These are phyloP conservation scores for Torymus aiolomorphi DNA, from an alignment of 2,888 invertebrate species.

Conservation along the genomic window DNA sequence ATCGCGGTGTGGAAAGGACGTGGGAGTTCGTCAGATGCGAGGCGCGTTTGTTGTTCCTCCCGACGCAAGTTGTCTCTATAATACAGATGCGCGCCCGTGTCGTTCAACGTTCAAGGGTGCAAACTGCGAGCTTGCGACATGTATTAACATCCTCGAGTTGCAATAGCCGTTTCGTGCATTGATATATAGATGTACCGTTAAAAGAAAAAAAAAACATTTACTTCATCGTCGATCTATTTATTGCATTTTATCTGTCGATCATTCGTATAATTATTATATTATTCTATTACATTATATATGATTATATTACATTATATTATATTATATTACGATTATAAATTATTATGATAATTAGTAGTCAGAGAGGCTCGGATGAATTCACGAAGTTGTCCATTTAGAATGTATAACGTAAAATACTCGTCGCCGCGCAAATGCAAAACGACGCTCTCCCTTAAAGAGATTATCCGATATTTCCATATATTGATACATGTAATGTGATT, in stretches of 20 bases:
- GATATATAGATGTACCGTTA: constrained; percentile 38
- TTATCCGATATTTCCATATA: constrained; percentile 41
- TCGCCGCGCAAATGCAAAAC: constrained; percentile 22
- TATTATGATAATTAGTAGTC: constrained; percentile 55
- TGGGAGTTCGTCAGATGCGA: too few relatives aligned
- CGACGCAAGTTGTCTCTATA: too few relatives aligned
- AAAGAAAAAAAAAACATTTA: constrained; percentile 30
- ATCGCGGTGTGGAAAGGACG: too few relatives aligned
- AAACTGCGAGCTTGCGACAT: not conserved
- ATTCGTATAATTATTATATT: constrained; percentile 45
- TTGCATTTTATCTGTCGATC: constrained; percentile 52
- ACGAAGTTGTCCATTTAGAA: constrained; percentile 42
- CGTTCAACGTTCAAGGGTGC: not conserved
- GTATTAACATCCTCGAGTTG: not conserved
- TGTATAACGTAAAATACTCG: constrained; percentile 26
- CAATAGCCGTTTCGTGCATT: too few relatives aligned
- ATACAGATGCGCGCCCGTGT: not conserved
- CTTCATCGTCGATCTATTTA: constrained; percentile 52
- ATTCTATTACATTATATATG: constrained; percentile 40
- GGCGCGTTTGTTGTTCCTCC: too few relatives aligned
- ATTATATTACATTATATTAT: constrained; percentile 41
- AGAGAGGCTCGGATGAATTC: constrained; percentile 56
- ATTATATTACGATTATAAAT: constrained; percentile 57
- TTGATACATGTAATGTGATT: constrained; percentile 37
- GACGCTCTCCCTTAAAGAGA: constrained; percentile 25